Base-by-base conservation (phyloP, 2,888 invertebrate species). In the Epistrophe grossulariae region DNA sequence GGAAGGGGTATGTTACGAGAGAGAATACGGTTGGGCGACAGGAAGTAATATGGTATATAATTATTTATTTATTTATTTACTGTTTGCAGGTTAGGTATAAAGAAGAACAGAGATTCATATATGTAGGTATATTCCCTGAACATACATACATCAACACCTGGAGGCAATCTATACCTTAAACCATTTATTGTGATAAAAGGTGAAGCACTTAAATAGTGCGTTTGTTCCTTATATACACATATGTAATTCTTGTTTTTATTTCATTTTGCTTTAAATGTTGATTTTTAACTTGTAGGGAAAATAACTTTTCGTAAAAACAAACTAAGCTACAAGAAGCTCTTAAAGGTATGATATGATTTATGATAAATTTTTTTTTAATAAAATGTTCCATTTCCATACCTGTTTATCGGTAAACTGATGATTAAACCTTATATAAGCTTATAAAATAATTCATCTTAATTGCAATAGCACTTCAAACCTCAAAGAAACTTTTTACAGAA, bases 21-120 rank as follows among this genome's bases (percentile, higher is more conserved):
- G n/a, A n/a, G n/a, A n/a, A n/a, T 19, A 17, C 19, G 13, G 43
- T 19, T 4, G 40, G 31, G 57, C 19, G 45, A 13, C 43, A 72
- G 72, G 71, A 64, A 40, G 71, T 66, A 57, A 76, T 80, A 62
- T 74, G 31, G 59, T 52, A 70, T 31, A 57, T 60, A 68, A 77
- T 82, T 82, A 77, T 82, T 82, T 77, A 82, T 82, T 82, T 82
- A 82, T 82, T 82, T 82, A 82, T 64, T 28, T 28, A 28, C 28
- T 64, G 62, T 64, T 45, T 31, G 43, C 13, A 45, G 35, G 17
- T 45, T 50, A 43, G 66, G 43, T 8, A 72, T 66, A 66, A 45
- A 40, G 31, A 43, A 52, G 19, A 64, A 64, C 24, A 45, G n/a
- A 28, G 72, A 64, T 64, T 70, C 40, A 17, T 31, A 50, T n/a